phyloP scores from a whole-genome alignment of 2,113 vertebrate species.

The Corvus hawaiiensis region DNA sequence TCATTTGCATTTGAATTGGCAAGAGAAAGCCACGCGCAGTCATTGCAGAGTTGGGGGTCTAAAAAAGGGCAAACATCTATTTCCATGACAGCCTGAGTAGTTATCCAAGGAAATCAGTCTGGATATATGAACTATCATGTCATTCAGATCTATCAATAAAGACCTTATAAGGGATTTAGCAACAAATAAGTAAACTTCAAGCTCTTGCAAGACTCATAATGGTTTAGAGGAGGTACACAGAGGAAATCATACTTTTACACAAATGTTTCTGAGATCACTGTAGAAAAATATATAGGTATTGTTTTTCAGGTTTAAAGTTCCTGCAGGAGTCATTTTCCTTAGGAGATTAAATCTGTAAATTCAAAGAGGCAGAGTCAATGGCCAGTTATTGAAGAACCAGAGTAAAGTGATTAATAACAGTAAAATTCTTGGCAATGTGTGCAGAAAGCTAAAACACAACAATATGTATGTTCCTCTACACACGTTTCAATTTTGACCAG shows the following conservation, averaged over 20 bases:
- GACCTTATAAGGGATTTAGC: not conserved
- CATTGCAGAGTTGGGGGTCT: not conserved
- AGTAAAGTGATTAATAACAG: conserved; percentile 28
- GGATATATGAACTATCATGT: not conserved
- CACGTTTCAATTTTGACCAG: not conserved
- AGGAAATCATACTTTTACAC: conserved; percentile 3
- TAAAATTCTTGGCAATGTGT: not conserved
- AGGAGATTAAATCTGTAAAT: conserved; percentile 64
- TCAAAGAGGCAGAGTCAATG: conserved; percentile 31
- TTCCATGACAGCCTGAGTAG: not conserved
- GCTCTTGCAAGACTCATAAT: not conserved
- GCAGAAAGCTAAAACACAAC: not conserved
- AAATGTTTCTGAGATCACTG: conserved; percentile 8
- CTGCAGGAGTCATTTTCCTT: conserved; percentile 50
- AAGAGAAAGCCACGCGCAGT: not conserved
- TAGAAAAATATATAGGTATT: conserved; percentile 16
- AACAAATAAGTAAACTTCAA: not conserved
- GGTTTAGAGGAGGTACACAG: not conserved
- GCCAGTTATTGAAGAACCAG: conserved; percentile 16
- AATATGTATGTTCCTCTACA: not conserved
- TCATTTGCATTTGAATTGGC: not conserved
- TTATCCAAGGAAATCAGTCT: not conserved
- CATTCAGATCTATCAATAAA: not conserved
- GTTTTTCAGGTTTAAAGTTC: conserved; percentile 58
- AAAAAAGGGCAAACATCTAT: not conserved